Evolutionary conservation across 2,888 invertebrate genomes (phyloP).

Genomic region (Phytoseiulus persimilis): DNA sequence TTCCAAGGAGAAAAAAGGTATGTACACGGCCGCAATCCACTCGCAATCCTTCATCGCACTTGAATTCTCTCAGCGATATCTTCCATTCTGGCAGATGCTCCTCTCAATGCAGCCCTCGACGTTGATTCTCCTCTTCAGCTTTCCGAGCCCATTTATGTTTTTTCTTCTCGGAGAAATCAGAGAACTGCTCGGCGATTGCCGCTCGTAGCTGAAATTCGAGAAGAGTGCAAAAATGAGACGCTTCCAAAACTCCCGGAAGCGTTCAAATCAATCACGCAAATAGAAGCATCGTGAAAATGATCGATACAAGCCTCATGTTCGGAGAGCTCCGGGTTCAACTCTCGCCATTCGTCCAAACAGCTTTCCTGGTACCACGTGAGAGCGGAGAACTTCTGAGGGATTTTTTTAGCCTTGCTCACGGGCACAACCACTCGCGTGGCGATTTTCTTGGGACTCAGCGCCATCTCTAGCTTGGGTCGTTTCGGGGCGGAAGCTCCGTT

Average conservation of each 20-base stretch:
- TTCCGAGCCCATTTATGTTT: not conserved
- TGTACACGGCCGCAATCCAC: no score
- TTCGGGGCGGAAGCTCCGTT: not conserved
- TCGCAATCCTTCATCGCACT: no score
- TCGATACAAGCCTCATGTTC: not conserved
- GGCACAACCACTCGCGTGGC: not conserved
- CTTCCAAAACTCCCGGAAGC: no score
- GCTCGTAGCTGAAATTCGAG: not conserved
- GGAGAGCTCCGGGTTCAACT: conserved; percentile 14
- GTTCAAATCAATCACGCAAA: not conserved
- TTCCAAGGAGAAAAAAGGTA: no score
- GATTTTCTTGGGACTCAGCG: not conserved
- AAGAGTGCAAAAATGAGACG: no score
- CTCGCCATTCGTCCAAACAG: not conserved
- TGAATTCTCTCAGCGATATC: no score
- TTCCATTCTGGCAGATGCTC: not conserved
- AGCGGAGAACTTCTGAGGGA: not conserved
- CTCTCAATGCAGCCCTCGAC: not conserved
- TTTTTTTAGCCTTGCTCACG: not conserved
- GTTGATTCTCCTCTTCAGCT: not conserved
- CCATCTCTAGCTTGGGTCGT: not conserved
- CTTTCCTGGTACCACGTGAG: conserved; percentile 32
- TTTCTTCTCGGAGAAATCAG: not conserved
- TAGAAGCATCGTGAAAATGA: not conserved
- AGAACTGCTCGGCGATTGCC: not conserved